Percentiles rank a stretch among this genome's conserved stretches.
Evolutionary conservation across 2,888 invertebrate species (phyloP).

Genomic region (Melikaiella ostensackeni): DNA sequence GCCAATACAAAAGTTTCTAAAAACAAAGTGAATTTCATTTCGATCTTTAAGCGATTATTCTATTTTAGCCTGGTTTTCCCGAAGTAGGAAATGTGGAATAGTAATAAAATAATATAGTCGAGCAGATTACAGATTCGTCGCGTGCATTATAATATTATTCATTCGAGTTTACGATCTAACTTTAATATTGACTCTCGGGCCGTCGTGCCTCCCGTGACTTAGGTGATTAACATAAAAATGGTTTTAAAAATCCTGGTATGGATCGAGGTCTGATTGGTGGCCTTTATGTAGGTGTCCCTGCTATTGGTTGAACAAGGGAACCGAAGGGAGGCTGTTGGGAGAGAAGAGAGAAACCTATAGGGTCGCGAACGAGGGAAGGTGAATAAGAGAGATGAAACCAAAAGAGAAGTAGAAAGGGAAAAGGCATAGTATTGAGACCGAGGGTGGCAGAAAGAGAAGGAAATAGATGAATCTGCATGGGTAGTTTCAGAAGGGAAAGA

Average conservation of each 20-base stretch:
- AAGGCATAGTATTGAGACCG: constrained; percentile 40
- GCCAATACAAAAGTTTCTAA: too few species aligned
- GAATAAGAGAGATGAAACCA: neutral
- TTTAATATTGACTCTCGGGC: constrained; percentile 42
- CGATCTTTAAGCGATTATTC: too few species aligned
- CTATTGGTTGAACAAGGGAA: constrained; percentile 51
- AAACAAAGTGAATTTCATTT: too few species aligned
- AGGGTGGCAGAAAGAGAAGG: constrained; percentile 20
- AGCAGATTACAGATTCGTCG: constrained; percentile 6
- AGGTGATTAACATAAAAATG: constrained; percentile 68
- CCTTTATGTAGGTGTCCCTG: constrained; percentile 17
- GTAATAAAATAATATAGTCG: constrained; percentile 5
- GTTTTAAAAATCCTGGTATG: constrained; percentile 61
- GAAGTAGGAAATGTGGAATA: neutral
- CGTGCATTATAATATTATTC: constrained; percentile 12
- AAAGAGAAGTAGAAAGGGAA: constrained; percentile 43
- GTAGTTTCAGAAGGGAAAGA: constrained; percentile 45
- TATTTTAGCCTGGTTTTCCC: neutral
- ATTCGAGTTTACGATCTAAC: constrained; percentile 9
- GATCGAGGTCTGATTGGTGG: constrained; percentile 27
- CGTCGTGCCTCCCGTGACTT: constrained; percentile 34
- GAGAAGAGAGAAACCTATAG: constrained; percentile 18
- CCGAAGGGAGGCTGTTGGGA: constrained; percentile 49
- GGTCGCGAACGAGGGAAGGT: neutral
- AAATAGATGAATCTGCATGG: constrained; percentile 52